These are phyloP conservation scores for Theristus sp. DNA, from an alignment of 2,888 invertebrate species.

Conservation along the genomic window DNA sequence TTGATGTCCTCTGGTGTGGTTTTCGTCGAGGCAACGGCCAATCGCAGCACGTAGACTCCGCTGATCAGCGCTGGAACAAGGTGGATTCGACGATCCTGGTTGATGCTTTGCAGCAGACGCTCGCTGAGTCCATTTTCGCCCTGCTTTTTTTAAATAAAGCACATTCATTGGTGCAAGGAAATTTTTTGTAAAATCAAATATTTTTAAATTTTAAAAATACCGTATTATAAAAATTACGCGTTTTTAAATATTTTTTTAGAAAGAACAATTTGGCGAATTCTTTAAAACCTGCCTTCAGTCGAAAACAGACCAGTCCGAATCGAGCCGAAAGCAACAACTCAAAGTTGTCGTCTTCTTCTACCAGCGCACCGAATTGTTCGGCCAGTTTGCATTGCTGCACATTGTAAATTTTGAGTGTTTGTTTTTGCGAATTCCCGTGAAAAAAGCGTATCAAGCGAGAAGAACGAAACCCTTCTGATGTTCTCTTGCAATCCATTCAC, in stretches of 20 bases:
- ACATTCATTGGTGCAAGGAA: too few species aligned
- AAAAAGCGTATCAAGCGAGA: not conserved
- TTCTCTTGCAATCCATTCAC: conserved; percentile 75
- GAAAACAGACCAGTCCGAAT: conserved; percentile 81
- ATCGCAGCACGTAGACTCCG: conserved; percentile 32
- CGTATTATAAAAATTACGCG: too few species aligned
- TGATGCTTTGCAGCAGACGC: conserved; percentile 29
- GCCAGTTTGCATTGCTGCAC: conserved; percentile 41
- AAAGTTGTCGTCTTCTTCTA: conserved; percentile 53
- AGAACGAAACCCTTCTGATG: too few species aligned
- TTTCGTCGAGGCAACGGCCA: conserved; percentile 33
- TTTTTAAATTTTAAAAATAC: too few species aligned
- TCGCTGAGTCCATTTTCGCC: conserved; percentile 31
- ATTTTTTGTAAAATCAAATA: too few species aligned
- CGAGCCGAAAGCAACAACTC: conserved; percentile 61
- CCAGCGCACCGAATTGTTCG: conserved; percentile 52
- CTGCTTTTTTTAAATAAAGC: conserved; percentile 18
- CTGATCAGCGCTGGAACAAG: conserved; percentile 33
- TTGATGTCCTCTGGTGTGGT: conserved; percentile 30
- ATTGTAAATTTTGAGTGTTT: not conserved
- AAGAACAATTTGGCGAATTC: too few species aligned
- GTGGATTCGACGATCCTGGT: conserved; percentile 35
- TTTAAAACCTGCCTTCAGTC: conserved; percentile 59
- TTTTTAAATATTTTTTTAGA: too few species aligned
- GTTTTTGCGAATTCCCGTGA: not conserved